A percentile compares a stretch with the other conserved stretches of the same genome.
Conservation (phyloP, 2,888 invertebrate genomes). For the Tineola bisselliella region DNA sequence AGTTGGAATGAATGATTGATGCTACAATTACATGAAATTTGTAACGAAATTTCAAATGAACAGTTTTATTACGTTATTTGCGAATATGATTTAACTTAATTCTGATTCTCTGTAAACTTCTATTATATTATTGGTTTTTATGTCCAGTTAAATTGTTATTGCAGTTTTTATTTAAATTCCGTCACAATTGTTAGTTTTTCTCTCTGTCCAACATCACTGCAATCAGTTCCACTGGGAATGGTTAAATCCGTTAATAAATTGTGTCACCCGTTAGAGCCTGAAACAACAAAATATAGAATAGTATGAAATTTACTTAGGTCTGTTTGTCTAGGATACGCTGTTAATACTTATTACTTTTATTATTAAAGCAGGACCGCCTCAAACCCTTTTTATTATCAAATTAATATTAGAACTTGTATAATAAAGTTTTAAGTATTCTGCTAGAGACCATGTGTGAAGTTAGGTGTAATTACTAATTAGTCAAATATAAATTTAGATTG, state of each 20-base stretch:
- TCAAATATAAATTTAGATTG: neutral
- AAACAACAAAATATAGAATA: conserved; percentile 28
- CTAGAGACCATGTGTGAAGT: neutral
- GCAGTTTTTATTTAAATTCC: neutral
- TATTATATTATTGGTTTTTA: neutral
- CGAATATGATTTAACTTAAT: no score
- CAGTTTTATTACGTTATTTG: no score
- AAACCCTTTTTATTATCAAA: neutral
- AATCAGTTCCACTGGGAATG: neutral
- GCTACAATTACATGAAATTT: neutral
- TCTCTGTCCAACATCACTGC: neutral
- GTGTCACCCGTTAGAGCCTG: conserved; percentile 21
- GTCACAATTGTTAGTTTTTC: neutral
- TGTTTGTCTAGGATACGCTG: conserved; percentile 23
- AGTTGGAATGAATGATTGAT: neutral
- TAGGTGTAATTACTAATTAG: neutral
- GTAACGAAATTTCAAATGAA: no score
- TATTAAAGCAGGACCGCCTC: conserved; percentile 8
- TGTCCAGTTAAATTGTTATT: neutral
- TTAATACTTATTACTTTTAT: conserved; percentile 18
- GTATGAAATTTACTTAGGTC: conserved; percentile 34
- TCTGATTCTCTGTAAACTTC: no score
- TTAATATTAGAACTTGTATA: neutral
- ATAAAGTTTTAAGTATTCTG: neutral
- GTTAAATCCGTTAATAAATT: conserved; percentile 14